Evolutionary conservation across 1,140 invertebrate genomes (phyloP).

Genomic region (Drosophila teissieri): DNA sequence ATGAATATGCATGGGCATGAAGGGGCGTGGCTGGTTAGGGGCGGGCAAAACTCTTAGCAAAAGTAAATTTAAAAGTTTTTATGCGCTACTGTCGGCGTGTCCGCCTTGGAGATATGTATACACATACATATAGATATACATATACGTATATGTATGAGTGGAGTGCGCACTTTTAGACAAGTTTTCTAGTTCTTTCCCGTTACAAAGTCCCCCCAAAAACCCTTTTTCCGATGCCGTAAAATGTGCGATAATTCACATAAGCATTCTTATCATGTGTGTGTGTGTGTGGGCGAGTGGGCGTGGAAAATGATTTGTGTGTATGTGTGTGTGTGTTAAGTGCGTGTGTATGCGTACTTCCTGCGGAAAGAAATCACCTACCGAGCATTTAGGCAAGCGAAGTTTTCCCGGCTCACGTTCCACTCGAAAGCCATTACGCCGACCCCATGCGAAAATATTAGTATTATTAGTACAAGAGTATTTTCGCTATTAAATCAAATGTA

Average conservation of each 20-base stretch:
- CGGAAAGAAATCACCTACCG: constrained; percentile 64
- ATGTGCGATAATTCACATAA: constrained; percentile 83
- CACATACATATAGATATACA: constrained; percentile 6
- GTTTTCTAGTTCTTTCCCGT: constrained; percentile 72
- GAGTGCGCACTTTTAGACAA: constrained; percentile 78
- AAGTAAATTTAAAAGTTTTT: constrained; percentile 84
- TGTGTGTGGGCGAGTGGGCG: constrained; percentile 28
- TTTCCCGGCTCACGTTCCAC: constrained; percentile 71
- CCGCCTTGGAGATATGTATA: constrained; percentile 41
- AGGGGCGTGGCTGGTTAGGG: constrained; percentile 17
- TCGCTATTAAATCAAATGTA: not conserved
- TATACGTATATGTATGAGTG: constrained; percentile 59
- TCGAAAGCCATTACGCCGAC: constrained; percentile 65
- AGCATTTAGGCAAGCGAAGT: constrained; percentile 76
- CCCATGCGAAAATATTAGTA: constrained; percentile 56
- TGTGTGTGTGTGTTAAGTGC: constrained; percentile 37
- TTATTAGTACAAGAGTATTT: not conserved
- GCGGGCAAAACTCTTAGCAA: constrained; percentile 75
- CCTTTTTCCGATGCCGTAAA: constrained; percentile 55
- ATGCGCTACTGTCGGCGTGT: constrained; percentile 55
- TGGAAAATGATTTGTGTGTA: constrained; percentile 53
- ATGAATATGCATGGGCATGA: constrained; percentile 70
- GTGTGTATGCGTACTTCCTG: constrained; percentile 65
- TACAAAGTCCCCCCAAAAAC: constrained; percentile 17
- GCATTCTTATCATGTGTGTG: constrained; percentile 68